phyloP scores from a whole-genome alignment of 2,113 vertebrate species.

The Ameiurus melas region DNA sequence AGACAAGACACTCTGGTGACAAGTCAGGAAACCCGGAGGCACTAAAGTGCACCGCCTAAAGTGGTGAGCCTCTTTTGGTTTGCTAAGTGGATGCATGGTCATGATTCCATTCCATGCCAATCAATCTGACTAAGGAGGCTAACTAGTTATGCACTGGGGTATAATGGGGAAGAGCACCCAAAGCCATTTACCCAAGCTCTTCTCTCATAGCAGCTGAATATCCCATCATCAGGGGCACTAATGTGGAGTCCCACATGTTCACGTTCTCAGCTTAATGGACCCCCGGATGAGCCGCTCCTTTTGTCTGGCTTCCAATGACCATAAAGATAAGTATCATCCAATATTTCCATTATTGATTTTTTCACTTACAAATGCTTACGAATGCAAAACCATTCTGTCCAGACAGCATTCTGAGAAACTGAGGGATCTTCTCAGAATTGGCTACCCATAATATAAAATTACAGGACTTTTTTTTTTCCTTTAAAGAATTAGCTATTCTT shows the following conservation, averaged over 20 bases:
- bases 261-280: slow-evolving; percentile 13
- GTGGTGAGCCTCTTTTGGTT: not conserved
- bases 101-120: not conserved
- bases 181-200: slow-evolving; percentile 10
- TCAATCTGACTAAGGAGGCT: slow-evolving; percentile 17
- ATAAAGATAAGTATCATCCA: not conserved
- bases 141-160: slow-evolving; percentile 16
- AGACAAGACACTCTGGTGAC: slow-evolving; percentile 1
- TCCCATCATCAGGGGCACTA: slow-evolving; percentile 9
- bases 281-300: not conserved
- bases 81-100: slow-evolving; percentile 11
- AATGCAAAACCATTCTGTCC: not conserved
- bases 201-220: slow-evolving; percentile 21
- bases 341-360: slow-evolving; percentile 21
- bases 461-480: not conserved
- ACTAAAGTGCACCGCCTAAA: slow-evolving; percentile 23
- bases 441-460: not conserved
- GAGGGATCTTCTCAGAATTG: not conserved
- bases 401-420: not conserved
- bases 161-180: slow-evolving; percentile 6
- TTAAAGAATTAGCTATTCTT: not conserved
- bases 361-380: slow-evolving; percentile 18
- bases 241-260: not conserved
- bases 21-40: not conserved
- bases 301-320: slow-evolving; percentile 1